Percentiles rank a stretch among this genome's conserved stretches.
phyloP scores from a whole-genome alignment of 2,113 vertebrate genomes.

The Lagopus leucura region DNA sequence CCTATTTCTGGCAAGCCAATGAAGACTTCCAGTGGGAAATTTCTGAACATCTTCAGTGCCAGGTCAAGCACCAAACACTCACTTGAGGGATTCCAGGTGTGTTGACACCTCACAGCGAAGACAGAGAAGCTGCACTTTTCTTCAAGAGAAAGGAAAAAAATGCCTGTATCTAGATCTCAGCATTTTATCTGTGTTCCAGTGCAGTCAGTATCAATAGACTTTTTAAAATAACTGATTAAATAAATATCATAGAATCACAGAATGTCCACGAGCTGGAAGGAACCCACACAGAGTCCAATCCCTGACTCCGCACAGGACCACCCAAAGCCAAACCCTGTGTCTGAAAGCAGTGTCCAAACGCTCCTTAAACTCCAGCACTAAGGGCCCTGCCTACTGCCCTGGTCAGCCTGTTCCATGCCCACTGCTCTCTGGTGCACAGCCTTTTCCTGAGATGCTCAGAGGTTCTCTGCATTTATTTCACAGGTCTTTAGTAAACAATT shows the following conservation, averaged over 20 bases:
- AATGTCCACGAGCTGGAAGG: no score
- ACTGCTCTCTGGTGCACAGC: no score
- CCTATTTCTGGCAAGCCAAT: constrained; percentile 8
- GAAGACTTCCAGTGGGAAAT: not conserved
- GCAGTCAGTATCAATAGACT: not conserved
- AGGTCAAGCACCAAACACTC: not conserved
- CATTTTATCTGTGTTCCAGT: not conserved
- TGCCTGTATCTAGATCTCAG: not conserved
- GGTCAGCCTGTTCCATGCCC: no score
- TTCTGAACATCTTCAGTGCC: not conserved
- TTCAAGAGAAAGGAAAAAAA: not conserved
- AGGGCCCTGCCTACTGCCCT: no score
- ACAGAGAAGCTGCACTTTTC: not conserved
- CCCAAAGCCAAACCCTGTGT: no score
- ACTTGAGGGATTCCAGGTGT: not conserved
- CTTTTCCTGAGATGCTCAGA: not conserved
- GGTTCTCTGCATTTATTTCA: not conserved
- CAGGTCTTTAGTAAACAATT: not conserved
- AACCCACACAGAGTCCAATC: no score
- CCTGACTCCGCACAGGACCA: no score
- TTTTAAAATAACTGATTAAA: not conserved
- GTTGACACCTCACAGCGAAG: rapidly evolving
- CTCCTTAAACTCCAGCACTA: no score
- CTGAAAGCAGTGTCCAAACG: no score
- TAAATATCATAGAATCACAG: not conserved